phyloP scores from a whole-genome alignment of 1,140 invertebrate species.

The Hylaeus volcanicus region DNA sequence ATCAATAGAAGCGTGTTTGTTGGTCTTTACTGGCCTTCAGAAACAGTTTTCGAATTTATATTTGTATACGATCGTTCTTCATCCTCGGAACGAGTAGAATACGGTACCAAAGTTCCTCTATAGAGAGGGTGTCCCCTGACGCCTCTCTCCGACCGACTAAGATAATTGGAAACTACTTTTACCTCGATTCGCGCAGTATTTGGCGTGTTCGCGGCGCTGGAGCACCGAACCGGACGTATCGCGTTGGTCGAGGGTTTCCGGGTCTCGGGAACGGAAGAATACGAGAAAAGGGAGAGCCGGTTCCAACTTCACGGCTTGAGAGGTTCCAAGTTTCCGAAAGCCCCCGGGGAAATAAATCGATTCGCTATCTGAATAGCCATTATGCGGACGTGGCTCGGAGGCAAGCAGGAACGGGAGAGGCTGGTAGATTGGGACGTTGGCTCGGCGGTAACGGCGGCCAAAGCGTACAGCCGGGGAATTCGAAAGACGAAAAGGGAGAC shows the following conservation, averaged over 20 bases:
- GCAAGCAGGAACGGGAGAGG: constrained; percentile 25
- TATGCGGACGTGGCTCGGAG: constrained; percentile 61
- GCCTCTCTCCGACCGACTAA: no score
- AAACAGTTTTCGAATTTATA: no score
- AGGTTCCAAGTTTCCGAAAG: constrained; percentile 57
- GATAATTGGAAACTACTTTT: no score
- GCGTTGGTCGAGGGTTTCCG: constrained; percentile 7
- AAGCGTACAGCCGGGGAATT: constrained; percentile 3
- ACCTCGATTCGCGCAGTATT: background rate
- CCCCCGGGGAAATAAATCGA: constrained; percentile 69
- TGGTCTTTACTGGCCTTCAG: no score
- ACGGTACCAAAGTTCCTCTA: no score
- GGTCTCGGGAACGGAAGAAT: constrained; percentile 14
- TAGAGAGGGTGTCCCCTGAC: no score
- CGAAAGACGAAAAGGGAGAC: constrained; percentile 17
- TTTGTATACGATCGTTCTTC: no score
- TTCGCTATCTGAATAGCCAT: constrained; percentile 72
- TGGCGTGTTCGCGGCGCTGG: background rate
- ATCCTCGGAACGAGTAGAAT: no score
- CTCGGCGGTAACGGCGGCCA: constrained; percentile 18
- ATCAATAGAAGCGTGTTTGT: no score
- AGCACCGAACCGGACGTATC: constrained; percentile 23
- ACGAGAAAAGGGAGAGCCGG: constrained; percentile 8
- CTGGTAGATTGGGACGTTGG: constrained; percentile 16
- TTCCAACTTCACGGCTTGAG: constrained; percentile 33